Conservation (phyloP, 92 coral and sea anemone species). For the Zoanthus solanderi region DNA sequence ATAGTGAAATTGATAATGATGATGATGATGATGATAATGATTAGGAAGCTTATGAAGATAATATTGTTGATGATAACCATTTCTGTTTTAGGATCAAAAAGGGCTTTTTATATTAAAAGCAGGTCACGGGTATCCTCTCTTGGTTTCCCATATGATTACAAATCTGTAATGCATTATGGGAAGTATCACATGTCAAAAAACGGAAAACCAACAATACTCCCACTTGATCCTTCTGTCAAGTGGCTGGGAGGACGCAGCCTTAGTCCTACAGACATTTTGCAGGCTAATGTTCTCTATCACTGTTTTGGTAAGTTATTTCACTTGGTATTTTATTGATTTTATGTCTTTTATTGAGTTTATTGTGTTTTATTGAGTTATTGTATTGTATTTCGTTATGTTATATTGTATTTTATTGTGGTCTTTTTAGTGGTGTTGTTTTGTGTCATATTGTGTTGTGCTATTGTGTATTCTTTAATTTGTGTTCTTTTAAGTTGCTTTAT, state of each 20-base stretch:
- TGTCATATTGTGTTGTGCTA: no score
- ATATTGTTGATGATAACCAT: background rate
- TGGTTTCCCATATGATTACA: constrained; percentile 26
- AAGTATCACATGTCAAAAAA: background rate
- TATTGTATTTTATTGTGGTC: no score
- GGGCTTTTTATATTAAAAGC: background rate
- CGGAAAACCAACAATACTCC: constrained; percentile 2
- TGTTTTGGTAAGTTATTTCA: constrained; percentile 23
- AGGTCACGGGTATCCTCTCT: background rate
- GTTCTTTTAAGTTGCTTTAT: no score
- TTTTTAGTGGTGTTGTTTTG: no score
- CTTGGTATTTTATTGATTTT: background rate
- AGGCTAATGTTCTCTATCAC: constrained; percentile 12
- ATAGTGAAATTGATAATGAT: no score
- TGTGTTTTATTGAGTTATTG: no score
- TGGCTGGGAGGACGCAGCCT: background rate
- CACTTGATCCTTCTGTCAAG: constrained; percentile 12
- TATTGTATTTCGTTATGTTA: no score
- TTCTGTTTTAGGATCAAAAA: background rate
- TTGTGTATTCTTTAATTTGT: no score
- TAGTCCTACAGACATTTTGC: background rate
- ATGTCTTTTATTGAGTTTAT: background rate
- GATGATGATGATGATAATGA: no score
- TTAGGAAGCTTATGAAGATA: no score
- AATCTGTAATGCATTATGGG: constrained; percentile 26